A percentile compares a stretch with the other conserved stretches of the same genome.
phyloP scores from a whole-genome alignment of 2,113 vertebrate genomes.

The Coturnix japonica region DNA sequence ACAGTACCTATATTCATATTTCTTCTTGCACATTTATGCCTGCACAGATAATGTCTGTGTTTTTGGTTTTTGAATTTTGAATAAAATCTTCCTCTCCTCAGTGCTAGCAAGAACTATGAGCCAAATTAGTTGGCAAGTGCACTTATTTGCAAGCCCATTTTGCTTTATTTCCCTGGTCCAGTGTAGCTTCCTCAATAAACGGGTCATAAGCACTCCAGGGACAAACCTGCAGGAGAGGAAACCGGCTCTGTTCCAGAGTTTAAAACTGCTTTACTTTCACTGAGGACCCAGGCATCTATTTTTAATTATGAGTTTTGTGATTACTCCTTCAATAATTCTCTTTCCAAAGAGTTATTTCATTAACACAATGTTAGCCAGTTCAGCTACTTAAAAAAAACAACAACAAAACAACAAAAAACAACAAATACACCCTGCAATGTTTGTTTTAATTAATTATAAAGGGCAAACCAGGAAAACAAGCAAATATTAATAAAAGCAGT shows the following conservation, averaged over 20 bases:
- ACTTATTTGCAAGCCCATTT: background rate
- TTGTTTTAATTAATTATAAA: slow-evolving; percentile 55
- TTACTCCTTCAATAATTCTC: background rate
- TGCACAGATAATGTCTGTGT: background rate
- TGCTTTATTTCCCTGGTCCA: background rate
- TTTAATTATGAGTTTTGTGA: slow-evolving; percentile 37
- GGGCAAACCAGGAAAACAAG: slow-evolving; percentile 31
- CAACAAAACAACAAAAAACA: background rate
- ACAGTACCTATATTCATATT: background rate
- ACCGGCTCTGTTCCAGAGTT: background rate
- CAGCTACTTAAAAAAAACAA: background rate
- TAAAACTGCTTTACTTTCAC: slow-evolving; percentile 11
- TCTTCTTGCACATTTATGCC: background rate
- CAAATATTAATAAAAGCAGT: slow-evolving; percentile 51
- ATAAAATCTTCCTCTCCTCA: background rate
- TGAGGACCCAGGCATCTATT: slow-evolving; percentile 21
- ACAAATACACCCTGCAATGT: background rate
- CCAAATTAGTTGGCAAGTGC: background rate
- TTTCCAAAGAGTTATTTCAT: slow-evolving; percentile 11
- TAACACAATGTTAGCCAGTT: background rate
- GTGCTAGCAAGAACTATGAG: background rate
- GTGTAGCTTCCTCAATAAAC: slow-evolving; percentile 19
- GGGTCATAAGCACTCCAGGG: background rate
- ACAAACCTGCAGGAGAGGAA: background rate
- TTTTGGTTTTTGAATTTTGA: background rate